Base-by-base conservation (phyloP, 2,113 vertebrate genomes). In the Heteronetta atricapilla region DNA sequence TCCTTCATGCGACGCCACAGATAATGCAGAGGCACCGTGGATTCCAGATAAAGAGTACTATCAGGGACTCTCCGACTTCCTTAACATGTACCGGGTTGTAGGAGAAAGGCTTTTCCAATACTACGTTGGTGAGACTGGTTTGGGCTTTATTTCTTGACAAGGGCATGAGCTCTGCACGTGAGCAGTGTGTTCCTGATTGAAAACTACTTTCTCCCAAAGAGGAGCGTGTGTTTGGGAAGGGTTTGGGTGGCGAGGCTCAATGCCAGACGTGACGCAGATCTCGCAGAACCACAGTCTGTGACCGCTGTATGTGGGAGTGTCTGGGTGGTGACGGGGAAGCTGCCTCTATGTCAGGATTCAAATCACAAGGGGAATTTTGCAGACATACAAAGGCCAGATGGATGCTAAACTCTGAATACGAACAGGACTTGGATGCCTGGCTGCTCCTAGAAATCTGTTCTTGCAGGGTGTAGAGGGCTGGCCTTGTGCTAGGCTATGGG, bases 11-110 rank as follows among this genome's bases (percentile, higher is more conserved):
- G 81, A 97, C 50, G 91, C 69, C 2, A 91, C 97, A 12, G 87
- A 82, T 29, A 82, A 82, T 0, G 96, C 98, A 60, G 98, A 97
- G n/a, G 98, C 99, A 8, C 56, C 95, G 23, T 99, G 99, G 99
- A 98, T 99, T 70, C 99, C 99, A 5, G 97, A 97, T 62, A 97
- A 91, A 59, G 99, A 99, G 75, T 99, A 99, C 93, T 99, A 99
- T 59, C 95, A 88, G 4, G 99, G 99, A 29, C 97, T 99, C 40
- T 98, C 98, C 36, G 98, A 99, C 97, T 99, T 99, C 96, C 98
- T 99, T 94, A 99, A 99, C 69, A 93, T 98, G 76, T 98, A 98
- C 94, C 94, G 98, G 80, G n/a, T 89, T 34, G 17, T 99, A 74
- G 98, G 98, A 88, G 97, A 98, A 94, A 97, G 96, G 78, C 74